A percentile compares a stretch with the other conserved stretches of the same genome.
phyloP scores from a whole-genome alignment of 2,113 vertebrate genomes.

The Phoxinus phoxinus region DNA sequence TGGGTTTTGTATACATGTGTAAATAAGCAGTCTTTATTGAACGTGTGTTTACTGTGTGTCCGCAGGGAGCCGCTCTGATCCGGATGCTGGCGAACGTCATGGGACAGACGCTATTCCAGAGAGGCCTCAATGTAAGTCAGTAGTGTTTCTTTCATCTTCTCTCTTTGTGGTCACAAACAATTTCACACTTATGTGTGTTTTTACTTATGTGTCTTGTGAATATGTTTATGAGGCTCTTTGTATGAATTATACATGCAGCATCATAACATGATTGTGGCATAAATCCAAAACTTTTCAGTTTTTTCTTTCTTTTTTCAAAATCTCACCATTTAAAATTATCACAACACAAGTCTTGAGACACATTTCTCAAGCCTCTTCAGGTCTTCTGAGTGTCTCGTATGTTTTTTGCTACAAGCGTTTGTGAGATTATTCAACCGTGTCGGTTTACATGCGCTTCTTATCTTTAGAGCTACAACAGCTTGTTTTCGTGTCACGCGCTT shows the following conservation, averaged over 20 bases:
- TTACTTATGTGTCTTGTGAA: neutral
- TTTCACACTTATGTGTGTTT: neutral
- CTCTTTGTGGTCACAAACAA: neutral
- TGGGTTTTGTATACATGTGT: neutral
- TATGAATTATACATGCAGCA: slow-evolving; percentile 24
- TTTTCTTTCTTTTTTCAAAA: too few relatives aligned
- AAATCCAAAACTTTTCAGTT: too few relatives aligned
- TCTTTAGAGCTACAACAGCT: slow-evolving; percentile 16
- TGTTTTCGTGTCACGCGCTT: neutral
- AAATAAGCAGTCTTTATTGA: neutral
- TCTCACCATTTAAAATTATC: neutral
- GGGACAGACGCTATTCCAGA: slow-evolving; percentile 93
- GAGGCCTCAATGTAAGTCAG: slow-evolving; percentile 91
- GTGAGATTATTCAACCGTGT: neutral
- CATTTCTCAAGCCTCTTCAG: neutral
- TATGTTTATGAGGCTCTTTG: neutral
- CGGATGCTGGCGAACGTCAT: slow-evolving; percentile 98
- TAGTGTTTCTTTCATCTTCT: neutral
- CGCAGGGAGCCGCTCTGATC: slow-evolving; percentile 94
- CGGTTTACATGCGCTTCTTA: slow-evolving; percentile 12
- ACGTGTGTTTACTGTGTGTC: slow-evolving; percentile 7
- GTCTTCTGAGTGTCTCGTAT: neutral
- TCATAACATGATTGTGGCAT: neutral
- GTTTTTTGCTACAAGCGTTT: neutral
- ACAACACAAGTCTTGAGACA: neutral